These are phyloP conservation scores for Sebastes iracundus DNA, from an alignment of 2,797 vertebrate species.

Conservation along the genomic window DNA sequence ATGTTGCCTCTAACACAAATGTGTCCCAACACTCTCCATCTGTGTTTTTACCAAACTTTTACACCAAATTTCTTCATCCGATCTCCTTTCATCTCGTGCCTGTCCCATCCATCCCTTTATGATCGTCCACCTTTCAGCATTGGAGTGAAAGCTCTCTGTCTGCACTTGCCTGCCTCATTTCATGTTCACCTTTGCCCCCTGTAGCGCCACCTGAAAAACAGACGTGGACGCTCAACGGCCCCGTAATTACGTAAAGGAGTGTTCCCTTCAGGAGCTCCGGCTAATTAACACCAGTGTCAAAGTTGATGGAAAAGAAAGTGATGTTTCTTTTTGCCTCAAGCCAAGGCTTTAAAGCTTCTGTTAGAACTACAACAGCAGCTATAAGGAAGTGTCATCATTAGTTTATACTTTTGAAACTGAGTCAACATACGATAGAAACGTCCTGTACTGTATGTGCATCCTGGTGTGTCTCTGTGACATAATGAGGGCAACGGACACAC, in stretches of 20 bases:
- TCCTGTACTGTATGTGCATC: background rate
- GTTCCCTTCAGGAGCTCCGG: background rate
- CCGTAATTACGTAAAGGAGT: slow-evolving; percentile 48
- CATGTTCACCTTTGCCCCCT: slow-evolving; percentile 3
- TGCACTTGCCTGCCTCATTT: slow-evolving; percentile 24
- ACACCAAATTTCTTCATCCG: background rate
- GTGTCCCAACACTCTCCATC: background rate
- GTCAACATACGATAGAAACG: background rate
- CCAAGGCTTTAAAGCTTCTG: background rate
- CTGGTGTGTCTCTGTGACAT: background rate
- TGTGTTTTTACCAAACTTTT: background rate
- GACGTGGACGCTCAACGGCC: background rate
- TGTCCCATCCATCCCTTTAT: background rate
- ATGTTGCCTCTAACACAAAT: background rate
- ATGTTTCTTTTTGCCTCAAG: background rate
- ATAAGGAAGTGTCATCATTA: background rate
- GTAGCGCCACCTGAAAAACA: slow-evolving; percentile 60
- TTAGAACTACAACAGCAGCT: background rate
- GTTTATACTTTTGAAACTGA: background rate
- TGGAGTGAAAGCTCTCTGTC: slow-evolving; percentile 20
- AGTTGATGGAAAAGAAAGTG: background rate
- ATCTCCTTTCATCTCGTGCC: background rate
- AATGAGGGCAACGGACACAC: slow-evolving; percentile 8
- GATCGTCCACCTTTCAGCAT: background rate
- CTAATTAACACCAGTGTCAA: slow-evolving; percentile 3